Conservation (phyloP, 2,113 vertebrate species). For the Eonycteris spelaea region DNA sequence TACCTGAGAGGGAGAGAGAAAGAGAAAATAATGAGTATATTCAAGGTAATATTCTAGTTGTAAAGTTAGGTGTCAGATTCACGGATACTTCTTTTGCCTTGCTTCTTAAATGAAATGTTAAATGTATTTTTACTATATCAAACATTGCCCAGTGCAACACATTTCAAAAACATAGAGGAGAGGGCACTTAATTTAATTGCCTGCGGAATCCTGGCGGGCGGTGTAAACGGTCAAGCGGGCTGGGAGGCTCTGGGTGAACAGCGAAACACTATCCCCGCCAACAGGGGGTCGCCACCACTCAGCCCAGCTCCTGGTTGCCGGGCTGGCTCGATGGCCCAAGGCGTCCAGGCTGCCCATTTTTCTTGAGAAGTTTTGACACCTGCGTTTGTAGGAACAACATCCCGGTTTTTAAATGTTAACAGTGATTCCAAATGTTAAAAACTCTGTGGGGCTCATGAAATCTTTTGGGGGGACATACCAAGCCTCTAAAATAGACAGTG, state of each 20-base stretch:
- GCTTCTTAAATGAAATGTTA: background rate
- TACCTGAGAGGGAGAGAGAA: background rate
- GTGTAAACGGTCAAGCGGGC: accelerated
- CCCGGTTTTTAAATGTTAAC: background rate
- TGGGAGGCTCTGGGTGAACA: background rate
- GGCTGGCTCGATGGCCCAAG: accelerated
- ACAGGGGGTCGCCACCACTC: accelerated
- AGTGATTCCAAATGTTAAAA: background rate
- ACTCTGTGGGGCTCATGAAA: background rate
- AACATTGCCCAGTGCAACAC: background rate
- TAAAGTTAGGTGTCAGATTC: background rate
- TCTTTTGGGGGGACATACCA: background rate
- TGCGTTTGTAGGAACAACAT: background rate
- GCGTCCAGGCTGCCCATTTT: background rate
- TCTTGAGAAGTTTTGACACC: background rate
- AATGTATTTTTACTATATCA: background rate
- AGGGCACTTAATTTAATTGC: accelerated
- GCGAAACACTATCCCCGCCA: accelerated
- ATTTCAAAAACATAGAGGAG: background rate
- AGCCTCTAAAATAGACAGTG: background rate
- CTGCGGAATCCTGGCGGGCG: background rate
- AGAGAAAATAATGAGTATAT: background rate
- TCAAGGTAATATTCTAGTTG: background rate
- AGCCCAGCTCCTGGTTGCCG: accelerated
- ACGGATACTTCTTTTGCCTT: background rate